These are phyloP conservation scores for Cheumatopsyche charites DNA, from an alignment of 1,140 invertebrate species.

Conservation along the genomic window DNA sequence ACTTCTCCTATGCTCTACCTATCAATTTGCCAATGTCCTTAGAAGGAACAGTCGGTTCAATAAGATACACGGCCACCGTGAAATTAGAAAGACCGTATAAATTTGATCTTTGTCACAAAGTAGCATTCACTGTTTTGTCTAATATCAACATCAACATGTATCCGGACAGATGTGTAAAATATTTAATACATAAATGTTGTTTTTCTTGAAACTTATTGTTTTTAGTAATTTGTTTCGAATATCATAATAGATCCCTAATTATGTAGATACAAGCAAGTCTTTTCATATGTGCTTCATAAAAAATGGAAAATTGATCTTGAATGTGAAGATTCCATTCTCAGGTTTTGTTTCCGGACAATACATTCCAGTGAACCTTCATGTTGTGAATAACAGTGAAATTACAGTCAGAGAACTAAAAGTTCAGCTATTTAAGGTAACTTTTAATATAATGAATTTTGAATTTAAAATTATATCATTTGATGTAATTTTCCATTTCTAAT, in stretches of 20 bases:
- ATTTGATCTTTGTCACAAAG: conserved; percentile 17
- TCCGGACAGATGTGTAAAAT: conserved; percentile 10
- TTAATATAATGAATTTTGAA: background rate
- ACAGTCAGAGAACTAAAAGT: background rate
- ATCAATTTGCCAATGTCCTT: conserved; percentile 12
- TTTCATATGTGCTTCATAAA: background rate
- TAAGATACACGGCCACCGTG: conserved; percentile 16
- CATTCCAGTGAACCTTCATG: background rate
- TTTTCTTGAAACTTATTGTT: too few relatives aligned
- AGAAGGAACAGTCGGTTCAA: conserved; percentile 12
- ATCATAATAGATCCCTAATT: background rate
- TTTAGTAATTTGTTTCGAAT: background rate
- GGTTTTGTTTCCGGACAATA: background rate
- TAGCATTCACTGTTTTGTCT: conserved; percentile 21
- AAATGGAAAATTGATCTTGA: background rate
- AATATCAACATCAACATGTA: conserved; percentile 21
- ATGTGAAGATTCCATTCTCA: background rate
- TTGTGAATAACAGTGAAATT: background rate
- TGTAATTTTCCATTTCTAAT: background rate
- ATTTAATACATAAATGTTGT: too few relatives aligned
- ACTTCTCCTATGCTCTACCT: conserved; percentile 16
- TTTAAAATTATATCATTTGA: background rate
- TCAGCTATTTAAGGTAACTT: too few relatives aligned
- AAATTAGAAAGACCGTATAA: background rate
- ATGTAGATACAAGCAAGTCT: background rate